Conservation (phyloP, 2,888 invertebrate species). For the Stenotaenia linearis region DNA sequence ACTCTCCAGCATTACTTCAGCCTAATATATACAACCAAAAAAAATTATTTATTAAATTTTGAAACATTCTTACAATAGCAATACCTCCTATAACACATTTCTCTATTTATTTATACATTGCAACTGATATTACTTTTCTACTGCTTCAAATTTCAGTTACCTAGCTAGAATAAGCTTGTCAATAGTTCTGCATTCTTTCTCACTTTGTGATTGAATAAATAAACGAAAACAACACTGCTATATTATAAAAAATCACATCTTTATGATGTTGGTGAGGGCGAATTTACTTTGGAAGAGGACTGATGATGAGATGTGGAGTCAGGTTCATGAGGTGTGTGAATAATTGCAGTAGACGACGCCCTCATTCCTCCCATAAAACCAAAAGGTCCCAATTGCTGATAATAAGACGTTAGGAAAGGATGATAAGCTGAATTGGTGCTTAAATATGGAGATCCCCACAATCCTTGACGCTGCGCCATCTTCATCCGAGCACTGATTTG, state of each 20-base stretch:
- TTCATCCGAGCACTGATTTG: slow-evolving; percentile 84
- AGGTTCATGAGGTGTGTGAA: background rate
- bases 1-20: too few species aligned
- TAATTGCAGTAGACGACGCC: background rate
- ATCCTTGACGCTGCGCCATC: slow-evolving; percentile 78
- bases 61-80: background rate
- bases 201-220: too few species aligned
- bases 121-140: too few species aligned
- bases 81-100: background rate
- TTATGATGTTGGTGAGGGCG: background rate
- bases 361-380: background rate
- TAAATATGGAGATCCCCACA: slow-evolving; percentile 43
- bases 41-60: background rate
- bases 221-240: too few species aligned
- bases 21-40: too few species aligned
- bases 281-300: background rate
- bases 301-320: background rate
- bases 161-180: too few species aligned
- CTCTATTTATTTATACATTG: background rate
- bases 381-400: slow-evolving; percentile 26
- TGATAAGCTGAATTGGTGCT: slow-evolving; percentile 14
- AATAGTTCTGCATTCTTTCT: too few species aligned
- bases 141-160: too few species aligned
- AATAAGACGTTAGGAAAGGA: slow-evolving; percentile 29
- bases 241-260: too few species aligned